phyloP scores from a whole-genome alignment of 2,888 invertebrate species.

The Pherbina coryleti region DNA sequence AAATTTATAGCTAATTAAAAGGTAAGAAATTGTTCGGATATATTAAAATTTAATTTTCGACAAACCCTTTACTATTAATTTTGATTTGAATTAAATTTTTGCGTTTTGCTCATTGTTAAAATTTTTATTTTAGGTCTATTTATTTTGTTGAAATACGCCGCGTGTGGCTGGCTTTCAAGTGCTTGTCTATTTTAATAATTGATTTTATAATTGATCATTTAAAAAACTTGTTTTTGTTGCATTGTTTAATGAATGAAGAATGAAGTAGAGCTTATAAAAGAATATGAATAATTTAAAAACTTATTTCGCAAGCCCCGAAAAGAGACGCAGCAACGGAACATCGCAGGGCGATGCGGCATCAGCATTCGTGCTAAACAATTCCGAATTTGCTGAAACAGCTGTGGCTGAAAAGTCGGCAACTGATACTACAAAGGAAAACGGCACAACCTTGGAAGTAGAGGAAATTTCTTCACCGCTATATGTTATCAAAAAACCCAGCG shows the following conservation, averaged over 20 bases:
- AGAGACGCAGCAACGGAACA: slow-evolving; percentile 36
- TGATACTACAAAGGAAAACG: slow-evolving; percentile 47
- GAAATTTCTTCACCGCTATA: slow-evolving; percentile 47
- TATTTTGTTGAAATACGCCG: slow-evolving; percentile 11
- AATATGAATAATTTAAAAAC: slow-evolving; percentile 60
- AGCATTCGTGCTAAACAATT: background rate
- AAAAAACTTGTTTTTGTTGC: background rate
- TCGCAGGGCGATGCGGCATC: slow-evolving; percentile 33
- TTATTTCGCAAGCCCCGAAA: slow-evolving; percentile 58
- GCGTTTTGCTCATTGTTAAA: background rate
- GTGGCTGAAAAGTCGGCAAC: slow-evolving; percentile 48
- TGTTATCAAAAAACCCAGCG: slow-evolving; percentile 60
- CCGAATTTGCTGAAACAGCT: background rate
- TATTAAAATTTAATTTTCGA: background rate
- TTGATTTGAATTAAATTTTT: background rate
- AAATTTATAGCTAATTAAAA: background rate
- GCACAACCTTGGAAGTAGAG: background rate
- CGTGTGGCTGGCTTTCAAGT: background rate
- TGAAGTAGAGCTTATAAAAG: slow-evolving; percentile 43
- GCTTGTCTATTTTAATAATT: background rate
- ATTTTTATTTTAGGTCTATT: slow-evolving; percentile 26
- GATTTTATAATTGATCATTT: background rate
- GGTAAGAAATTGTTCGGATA: background rate
- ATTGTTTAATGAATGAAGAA: slow-evolving; percentile 21
- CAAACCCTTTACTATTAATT: background rate